Conservation (phyloP, 35 echinoderm and acorn worm species). For the Heliocidaris erythrogramma region DNA sequence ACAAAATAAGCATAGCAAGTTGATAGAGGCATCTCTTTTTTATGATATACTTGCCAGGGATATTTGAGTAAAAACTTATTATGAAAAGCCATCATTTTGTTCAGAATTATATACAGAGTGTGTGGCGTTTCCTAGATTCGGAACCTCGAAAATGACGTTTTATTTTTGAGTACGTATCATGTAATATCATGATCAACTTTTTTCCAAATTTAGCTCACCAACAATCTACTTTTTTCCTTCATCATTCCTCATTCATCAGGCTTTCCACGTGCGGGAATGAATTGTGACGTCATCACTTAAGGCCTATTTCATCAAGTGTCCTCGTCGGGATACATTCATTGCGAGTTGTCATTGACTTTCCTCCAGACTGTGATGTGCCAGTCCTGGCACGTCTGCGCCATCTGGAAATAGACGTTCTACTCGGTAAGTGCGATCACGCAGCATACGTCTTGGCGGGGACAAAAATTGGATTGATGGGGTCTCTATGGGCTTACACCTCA, state of each 20-base stretch:
- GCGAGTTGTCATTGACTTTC: not conserved
- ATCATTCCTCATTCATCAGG: not conserved
- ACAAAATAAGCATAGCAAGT: no score
- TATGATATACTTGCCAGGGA: no score
- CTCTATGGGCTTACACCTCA: not conserved
- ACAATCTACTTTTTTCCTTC: not conserved
- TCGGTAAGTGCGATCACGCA: not conserved
- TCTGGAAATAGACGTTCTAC: not conserved
- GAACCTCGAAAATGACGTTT: no score
- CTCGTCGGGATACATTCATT: not conserved
- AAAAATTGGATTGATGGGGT: not conserved
- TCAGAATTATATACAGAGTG: no score
- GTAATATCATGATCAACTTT: no score
- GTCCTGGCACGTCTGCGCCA: not conserved
- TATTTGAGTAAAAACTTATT: no score
- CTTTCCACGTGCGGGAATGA: not conserved
- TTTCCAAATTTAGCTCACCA: not conserved
- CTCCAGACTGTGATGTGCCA: not conserved
- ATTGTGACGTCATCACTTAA: constrained; percentile 3
- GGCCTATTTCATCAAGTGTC: not conserved
- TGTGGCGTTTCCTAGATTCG: no score
- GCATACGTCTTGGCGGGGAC: not conserved
- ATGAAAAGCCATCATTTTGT: no score
- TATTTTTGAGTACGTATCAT: no score
- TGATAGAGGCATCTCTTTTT: no score